Conservation (phyloP, 2,797 vertebrate genomes). For the Avahi laniger region DNA sequence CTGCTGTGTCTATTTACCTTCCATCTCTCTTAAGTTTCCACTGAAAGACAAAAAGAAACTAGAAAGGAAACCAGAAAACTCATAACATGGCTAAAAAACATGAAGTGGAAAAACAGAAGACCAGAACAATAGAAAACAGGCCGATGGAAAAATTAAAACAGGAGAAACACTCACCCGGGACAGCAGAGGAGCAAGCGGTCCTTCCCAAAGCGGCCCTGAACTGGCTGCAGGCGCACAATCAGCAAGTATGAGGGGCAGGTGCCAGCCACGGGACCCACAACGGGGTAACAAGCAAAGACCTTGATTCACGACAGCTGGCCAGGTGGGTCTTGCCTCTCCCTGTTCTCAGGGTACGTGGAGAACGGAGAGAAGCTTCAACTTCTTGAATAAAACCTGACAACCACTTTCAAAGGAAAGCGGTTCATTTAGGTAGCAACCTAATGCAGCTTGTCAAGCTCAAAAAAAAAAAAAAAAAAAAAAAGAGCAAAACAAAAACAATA, state of each 20-base stretch:
- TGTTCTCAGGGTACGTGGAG: too few species aligned
- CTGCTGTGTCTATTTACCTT: background rate
- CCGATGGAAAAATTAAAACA: background rate
- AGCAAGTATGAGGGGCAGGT: fast-evolving
- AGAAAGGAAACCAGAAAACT: background rate
- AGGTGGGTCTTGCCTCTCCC: fast-evolving
- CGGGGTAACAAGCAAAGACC: fast-evolving
- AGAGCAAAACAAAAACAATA: background rate
- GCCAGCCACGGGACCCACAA: fast-evolving
- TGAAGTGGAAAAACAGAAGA: background rate
- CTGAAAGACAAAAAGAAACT: background rate
- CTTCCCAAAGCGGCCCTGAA: fast-evolving
- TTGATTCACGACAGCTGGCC: background rate
- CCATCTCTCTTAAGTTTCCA: background rate
- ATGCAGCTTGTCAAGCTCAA: background rate
- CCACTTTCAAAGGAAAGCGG: background rate
- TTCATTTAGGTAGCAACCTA: background rate
- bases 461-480: background rate
- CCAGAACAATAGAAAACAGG: background rate
- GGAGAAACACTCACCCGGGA: background rate
- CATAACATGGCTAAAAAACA: background rate
- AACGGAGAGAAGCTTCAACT: background rate
- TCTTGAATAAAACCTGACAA: background rate
- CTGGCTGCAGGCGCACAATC: fast-evolving
- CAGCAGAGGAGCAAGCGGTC: fast-evolving